phyloP scores from a whole-genome alignment of 1,140 invertebrate species.

The Sipha flava region DNA sequence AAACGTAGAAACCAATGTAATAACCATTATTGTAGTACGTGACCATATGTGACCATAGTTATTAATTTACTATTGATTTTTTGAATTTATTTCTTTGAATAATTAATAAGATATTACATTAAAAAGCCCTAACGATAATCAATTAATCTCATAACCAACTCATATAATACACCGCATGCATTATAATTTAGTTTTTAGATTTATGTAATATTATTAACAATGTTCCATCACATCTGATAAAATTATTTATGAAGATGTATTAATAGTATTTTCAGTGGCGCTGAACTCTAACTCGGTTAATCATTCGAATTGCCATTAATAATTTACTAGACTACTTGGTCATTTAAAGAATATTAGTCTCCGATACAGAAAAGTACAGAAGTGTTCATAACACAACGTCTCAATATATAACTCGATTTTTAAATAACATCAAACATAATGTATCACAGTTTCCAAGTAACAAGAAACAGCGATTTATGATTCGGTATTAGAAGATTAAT shows the following conservation, averaged over 20 bases:
- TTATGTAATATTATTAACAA: background rate
- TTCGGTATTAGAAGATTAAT: no score
- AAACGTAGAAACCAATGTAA: no score
- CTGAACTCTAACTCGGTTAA: background rate
- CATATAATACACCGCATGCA: constrained; percentile 1
- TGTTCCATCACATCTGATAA: background rate
- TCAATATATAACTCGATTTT: no score
- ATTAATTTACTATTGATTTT: background rate
- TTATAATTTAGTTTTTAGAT: background rate
- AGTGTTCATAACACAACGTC: no score
- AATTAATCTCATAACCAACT: background rate
- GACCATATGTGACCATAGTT: no score
- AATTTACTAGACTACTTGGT: background rate
- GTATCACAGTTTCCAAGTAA: no score
- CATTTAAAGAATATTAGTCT: no score
- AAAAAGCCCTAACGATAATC: background rate
- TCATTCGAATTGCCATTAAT: background rate
- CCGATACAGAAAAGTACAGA: no score
- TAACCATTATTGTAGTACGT: no score
- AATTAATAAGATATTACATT: background rate
- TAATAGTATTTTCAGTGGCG: constrained; percentile 5
- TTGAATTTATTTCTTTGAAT: background rate
- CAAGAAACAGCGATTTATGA: no score
- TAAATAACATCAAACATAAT: no score
- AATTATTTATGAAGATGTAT: background rate